These are phyloP conservation scores for Xestoiulus laeticollis DNA, from an alignment of 2,888 invertebrate species.

Conservation along the genomic window DNA sequence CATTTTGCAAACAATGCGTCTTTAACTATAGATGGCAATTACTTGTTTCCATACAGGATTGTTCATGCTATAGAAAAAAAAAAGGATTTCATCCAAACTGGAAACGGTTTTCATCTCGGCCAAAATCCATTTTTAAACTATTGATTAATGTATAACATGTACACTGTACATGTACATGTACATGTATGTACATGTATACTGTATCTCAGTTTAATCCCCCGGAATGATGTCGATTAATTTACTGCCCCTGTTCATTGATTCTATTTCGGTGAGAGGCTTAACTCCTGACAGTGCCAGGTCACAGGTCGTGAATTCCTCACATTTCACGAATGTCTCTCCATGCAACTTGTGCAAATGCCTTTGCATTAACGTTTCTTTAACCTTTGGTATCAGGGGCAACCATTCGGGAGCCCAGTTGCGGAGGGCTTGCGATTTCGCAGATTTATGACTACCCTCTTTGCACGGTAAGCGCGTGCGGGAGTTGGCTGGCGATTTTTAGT, in stretches of 20 bases:
- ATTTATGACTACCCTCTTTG: not conserved
- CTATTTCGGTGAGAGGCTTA: not conserved
- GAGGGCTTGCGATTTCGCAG: not conserved
- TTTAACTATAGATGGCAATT: too few relatives aligned
- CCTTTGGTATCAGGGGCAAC: not conserved
- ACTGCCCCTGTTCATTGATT: not conserved
- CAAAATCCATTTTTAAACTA: too few relatives aligned
- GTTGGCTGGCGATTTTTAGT: conserved; percentile 32
- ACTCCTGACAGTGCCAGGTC: not conserved
- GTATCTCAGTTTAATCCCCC: too few relatives aligned
- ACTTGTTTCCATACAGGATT: too few relatives aligned
- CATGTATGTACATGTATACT: too few relatives aligned
- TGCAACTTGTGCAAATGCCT: not conserved
- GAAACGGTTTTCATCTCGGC: too few relatives aligned
- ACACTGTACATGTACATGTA: too few relatives aligned
- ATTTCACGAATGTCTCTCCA: not conserved
- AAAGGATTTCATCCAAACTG: too few relatives aligned
- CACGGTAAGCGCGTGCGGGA: not conserved
- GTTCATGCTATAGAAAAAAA: too few relatives aligned
- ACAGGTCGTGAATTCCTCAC: not conserved
- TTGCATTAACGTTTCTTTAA: not conserved
- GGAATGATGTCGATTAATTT: too few relatives aligned
- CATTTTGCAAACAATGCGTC: too few relatives aligned
- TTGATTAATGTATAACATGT: too few relatives aligned
- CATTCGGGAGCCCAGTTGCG: not conserved